Conservation (phyloP, 2,113 vertebrate species). For the Gymnocephalus cernua region DNA sequence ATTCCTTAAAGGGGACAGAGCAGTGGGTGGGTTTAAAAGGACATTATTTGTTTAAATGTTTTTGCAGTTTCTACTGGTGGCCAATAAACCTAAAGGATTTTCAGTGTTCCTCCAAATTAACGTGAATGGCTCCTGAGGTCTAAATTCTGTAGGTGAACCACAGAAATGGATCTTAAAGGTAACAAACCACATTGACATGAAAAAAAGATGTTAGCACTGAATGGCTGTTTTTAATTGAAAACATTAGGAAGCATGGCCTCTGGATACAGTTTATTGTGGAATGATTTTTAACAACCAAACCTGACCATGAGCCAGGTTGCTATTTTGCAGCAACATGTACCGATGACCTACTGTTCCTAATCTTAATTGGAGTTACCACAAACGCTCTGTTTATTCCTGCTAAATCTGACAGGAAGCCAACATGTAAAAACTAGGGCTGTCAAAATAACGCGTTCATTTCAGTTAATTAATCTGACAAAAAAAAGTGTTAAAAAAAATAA, state of each 20-base stretch:
- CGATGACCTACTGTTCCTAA: not conserved
- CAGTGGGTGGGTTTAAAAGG: not conserved
- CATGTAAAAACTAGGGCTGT: not conserved
- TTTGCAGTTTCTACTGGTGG: not conserved
- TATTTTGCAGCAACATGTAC: not conserved
- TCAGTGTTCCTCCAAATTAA: not conserved
- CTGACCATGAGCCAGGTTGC: not conserved
- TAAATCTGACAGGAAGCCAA: not conserved
- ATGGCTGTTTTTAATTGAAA: not conserved
- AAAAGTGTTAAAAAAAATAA: no score
- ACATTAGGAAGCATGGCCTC: not conserved
- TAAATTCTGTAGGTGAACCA: slow-evolving; percentile 6
- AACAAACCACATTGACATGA: slow-evolving; percentile 5
- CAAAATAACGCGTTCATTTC: no score
- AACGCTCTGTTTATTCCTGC: slow-evolving; percentile 4
- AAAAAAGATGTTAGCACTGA: not conserved
- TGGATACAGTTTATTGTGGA: not conserved
- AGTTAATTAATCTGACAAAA: no score
- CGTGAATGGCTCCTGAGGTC: slow-evolving; percentile 1
- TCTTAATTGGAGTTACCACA: not conserved
- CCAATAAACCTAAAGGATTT: not conserved
- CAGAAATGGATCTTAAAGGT: slow-evolving; percentile 9
- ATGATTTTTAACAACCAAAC: not conserved
- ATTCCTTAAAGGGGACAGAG: not conserved
- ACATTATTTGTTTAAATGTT: not conserved